phyloP scores from a whole-genome alignment of 1,140 invertebrate genomes.

The Penaeus chinensis region DNA sequence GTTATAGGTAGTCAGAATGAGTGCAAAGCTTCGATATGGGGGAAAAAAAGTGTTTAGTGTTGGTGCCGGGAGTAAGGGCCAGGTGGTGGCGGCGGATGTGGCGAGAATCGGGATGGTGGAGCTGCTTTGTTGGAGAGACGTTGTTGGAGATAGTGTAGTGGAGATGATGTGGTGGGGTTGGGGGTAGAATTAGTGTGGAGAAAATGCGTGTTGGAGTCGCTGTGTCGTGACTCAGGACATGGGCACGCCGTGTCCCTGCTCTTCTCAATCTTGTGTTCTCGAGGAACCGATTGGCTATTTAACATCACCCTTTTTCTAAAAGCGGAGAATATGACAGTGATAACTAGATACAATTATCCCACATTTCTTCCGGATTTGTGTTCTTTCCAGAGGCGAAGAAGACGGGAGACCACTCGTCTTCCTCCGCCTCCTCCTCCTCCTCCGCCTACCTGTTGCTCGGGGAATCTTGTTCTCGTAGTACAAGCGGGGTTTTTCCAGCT shows the following conservation, averaged over 20 bases:
- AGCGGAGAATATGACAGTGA: no score
- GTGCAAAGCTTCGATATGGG: background rate
- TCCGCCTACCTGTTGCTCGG: no score
- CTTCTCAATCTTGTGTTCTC: background rate
- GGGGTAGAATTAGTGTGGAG: background rate
- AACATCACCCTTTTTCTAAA: background rate
- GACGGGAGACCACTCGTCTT: no score
- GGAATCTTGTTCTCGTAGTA: no score
- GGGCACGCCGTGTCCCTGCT: background rate
- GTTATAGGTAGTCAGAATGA: background rate
- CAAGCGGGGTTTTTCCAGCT: no score
- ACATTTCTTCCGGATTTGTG: no score
- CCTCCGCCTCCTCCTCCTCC: no score
- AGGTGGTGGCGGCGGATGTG: constrained; percentile 16
- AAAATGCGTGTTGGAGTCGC: background rate
- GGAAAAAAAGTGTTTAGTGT: background rate
- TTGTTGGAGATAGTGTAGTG: background rate
- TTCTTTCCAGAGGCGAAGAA: no score
- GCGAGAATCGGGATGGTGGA: background rate
- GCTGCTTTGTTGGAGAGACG: background rate
- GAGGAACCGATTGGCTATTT: background rate
- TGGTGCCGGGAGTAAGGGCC: constrained; percentile 36
- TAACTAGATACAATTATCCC: no score
- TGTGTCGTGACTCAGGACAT: constrained; percentile 31
- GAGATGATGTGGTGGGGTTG: background rate